Evolutionary conservation across 2,797 vertebrate species (phyloP).

Genomic region (Sebastes baramenuke): DNA sequence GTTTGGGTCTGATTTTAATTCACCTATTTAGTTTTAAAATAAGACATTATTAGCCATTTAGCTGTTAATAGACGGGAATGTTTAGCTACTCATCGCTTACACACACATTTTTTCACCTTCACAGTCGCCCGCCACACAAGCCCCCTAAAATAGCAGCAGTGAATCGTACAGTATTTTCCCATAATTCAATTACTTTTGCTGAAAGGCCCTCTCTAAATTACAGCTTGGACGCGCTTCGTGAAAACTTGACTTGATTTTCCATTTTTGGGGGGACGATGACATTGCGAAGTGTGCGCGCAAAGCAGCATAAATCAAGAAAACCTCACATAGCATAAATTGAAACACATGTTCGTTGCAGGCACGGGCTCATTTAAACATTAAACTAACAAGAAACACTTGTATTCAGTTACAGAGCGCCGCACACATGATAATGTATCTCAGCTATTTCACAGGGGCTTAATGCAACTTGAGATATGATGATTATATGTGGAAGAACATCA

Average conservation of each 20-base stretch:
- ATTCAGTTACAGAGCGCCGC: slow-evolving; percentile 26
- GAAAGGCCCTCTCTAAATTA: slow-evolving; percentile 50
- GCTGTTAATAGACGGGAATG: background rate
- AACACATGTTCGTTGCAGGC: slow-evolving; percentile 57
- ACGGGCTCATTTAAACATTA: slow-evolving; percentile 42
- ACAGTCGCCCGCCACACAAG: slow-evolving; percentile 1
- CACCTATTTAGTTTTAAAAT: slow-evolving; percentile 8
- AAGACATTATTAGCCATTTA: background rate
- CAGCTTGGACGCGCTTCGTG: slow-evolving; percentile 18
- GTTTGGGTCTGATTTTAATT: background rate
- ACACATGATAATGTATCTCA: slow-evolving; percentile 28
- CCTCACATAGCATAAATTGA: slow-evolving; percentile 53
- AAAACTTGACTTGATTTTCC: slow-evolving; percentile 38
- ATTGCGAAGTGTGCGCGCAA: slow-evolving; percentile 11
- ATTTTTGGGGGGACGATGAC: slow-evolving; percentile 24
- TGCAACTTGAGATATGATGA: slow-evolving; percentile 39
- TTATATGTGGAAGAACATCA: slow-evolving; percentile 32
- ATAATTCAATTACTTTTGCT: slow-evolving; percentile 40
- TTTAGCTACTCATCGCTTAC: background rate
- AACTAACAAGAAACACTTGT: slow-evolving; percentile 58
- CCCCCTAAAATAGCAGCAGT: slow-evolving; percentile 10
- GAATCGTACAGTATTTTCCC: background rate
- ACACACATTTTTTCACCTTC: slow-evolving; percentile 4
- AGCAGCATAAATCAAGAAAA: slow-evolving; percentile 59
- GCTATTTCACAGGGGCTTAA: slow-evolving; percentile 46